A percentile compares a stretch with the other conserved stretches of the same genome.
Conservation (phyloP, 2,113 vertebrate genomes). For the Azemiops feae region DNA sequence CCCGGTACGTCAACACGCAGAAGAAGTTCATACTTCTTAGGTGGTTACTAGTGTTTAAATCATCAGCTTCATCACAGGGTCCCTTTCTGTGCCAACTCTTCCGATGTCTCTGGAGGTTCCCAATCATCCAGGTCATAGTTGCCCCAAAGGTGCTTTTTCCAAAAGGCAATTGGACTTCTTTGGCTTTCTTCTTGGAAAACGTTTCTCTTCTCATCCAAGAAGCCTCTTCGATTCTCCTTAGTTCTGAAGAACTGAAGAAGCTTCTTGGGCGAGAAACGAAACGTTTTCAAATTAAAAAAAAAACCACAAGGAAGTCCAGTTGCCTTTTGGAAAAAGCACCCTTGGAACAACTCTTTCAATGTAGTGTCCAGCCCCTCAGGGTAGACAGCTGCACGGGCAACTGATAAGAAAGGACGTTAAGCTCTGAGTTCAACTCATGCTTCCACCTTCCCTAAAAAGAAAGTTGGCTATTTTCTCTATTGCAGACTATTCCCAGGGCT, state of each 20-base stretch:
- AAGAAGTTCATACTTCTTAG: not conserved
- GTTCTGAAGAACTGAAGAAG: too few species aligned
- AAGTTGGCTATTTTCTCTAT: not conserved
- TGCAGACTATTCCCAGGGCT: constrained; percentile 89
- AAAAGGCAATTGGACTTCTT: too few species aligned
- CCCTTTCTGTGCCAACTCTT: not conserved
- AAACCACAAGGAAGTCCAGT: too few species aligned
- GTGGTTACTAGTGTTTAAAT: not conserved
- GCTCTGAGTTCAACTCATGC: not conserved
- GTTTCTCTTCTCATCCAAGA: too few species aligned
- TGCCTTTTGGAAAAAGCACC: too few species aligned
- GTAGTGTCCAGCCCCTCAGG: not conserved
- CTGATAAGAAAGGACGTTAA: not conserved
- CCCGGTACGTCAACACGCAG: not conserved
- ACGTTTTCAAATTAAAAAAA: too few species aligned
- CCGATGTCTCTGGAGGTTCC: too few species aligned
- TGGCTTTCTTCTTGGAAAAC: too few species aligned
- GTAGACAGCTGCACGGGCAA: not conserved
- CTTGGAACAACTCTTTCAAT: not conserved
- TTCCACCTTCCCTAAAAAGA: not conserved
- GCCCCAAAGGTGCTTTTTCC: too few species aligned
- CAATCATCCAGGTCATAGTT: too few species aligned
- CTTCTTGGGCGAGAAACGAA: too few species aligned
- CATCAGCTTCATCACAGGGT: not conserved
- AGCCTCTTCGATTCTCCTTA: too few species aligned